phyloP scores from a whole-genome alignment of 2,113 vertebrate species.

The Setophaga kirtlandii region DNA sequence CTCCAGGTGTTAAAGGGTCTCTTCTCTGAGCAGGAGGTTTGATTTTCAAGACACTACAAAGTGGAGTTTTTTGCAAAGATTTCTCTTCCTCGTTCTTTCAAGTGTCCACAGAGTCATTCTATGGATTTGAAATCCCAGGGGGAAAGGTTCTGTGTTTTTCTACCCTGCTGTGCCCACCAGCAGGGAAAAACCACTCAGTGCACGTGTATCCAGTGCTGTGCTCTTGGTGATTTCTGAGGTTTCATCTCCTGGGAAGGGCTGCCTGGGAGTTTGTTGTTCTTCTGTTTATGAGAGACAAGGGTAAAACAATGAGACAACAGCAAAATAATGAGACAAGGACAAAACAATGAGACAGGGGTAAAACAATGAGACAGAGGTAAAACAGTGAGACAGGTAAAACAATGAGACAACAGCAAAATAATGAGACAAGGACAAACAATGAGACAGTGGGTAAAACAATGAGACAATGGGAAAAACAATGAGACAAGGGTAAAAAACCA shows the following conservation, averaged over 20 bases:
- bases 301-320: too few species aligned
- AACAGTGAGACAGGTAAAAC: too few species aligned
- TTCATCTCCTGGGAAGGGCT: neutral
- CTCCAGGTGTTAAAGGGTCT: neutral
- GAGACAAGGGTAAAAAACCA: neutral
- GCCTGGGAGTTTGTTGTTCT: neutral
- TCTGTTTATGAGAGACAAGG: neutral
- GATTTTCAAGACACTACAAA: neutral
- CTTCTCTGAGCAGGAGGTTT: neutral
- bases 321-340: too few species aligned
- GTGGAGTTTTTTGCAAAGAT: neutral
- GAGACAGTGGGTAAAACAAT: too few species aligned
- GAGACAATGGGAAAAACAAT: neutral
- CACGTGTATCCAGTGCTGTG: neutral
- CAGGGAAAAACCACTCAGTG: neutral
- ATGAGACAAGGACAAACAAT: neutral
- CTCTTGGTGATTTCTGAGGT: neutral
- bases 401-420: neutral
- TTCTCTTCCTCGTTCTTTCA: neutral
- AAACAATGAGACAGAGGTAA: too few species aligned
- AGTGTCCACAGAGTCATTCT: neutral
- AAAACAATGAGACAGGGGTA: too few species aligned
- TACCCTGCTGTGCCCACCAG: neutral
- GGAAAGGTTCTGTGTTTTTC: neutral
- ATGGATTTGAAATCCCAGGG: neutral